These are phyloP conservation scores for Pteromalus puparum DNA, from an alignment of 1,140 invertebrate genomes.

Conservation along the genomic window DNA sequence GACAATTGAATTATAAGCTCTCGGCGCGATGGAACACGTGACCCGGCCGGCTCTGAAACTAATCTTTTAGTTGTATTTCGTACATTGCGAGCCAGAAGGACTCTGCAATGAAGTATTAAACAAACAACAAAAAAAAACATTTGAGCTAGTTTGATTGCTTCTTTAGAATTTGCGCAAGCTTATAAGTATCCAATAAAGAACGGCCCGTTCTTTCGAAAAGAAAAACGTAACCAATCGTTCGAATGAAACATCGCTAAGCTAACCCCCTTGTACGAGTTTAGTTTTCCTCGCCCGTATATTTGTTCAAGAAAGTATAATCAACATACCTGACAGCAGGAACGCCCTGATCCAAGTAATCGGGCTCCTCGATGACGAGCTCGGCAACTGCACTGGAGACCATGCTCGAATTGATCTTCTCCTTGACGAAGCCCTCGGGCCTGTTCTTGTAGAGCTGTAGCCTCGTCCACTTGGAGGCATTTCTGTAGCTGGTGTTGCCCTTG, in stretches of 20 bases:
- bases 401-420: constrained; percentile 69
- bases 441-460: constrained; percentile 75
- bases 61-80: no score
- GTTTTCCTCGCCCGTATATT: no score
- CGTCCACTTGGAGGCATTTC: constrained; percentile 86
- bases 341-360: constrained; percentile 82
- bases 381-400: constrained; percentile 81
- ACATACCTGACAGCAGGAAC: constrained; percentile 75
- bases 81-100: no score
- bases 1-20: constrained; percentile 10
- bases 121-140: no score
- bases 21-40: background rate
- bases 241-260: no score
- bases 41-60: background rate
- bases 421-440: constrained; percentile 70
- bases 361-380: constrained; percentile 82
- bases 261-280: no score
- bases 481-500: constrained; percentile 89
- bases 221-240: no score
- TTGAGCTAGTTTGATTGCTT: no score
- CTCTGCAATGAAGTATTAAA: no score
- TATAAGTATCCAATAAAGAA: no score
- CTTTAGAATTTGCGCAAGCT: no score
- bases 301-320: background rate
- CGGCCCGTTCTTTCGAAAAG: no score